Evolutionary conservation across 1,140 invertebrate species (phyloP).

Genomic region (Drosophila auraria): DNA sequence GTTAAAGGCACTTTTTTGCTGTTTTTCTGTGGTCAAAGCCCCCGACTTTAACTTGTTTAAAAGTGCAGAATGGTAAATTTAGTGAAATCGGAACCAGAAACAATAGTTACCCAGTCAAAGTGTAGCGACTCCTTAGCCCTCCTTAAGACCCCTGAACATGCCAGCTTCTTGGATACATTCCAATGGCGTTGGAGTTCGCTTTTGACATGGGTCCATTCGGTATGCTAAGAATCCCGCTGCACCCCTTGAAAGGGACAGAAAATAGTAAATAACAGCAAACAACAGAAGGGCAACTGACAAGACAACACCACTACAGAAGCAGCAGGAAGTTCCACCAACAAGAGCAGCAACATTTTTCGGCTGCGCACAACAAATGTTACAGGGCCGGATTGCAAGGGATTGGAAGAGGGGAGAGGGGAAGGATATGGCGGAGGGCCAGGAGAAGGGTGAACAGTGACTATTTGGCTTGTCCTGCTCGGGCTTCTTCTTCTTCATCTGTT

Average conservation of each 20-base stretch:
- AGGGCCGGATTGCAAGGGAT: constrained; percentile 45
- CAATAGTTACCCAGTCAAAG: constrained; percentile 2
- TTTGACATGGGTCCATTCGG: constrained; percentile 49
- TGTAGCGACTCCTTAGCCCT: not conserved
- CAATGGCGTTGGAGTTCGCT: constrained; percentile 9
- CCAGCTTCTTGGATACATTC: constrained; percentile 21
- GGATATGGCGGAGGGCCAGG: not conserved
- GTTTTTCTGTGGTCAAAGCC: constrained; percentile 5
- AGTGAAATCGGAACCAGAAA: constrained; percentile 24
- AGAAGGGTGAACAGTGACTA: constrained; percentile 54
- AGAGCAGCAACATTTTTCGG: constrained; percentile 75
- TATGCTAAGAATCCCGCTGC: constrained; percentile 24
- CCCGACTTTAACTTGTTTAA: constrained; percentile 46
- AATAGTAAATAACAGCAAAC: constrained; percentile 77
- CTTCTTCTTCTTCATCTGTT: constrained; percentile 67
- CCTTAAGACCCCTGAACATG: not conserved
- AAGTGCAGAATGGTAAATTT: constrained; percentile 36
- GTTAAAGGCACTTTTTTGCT: constrained; percentile 34
- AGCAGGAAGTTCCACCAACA: constrained; percentile 33
- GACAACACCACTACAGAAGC: constrained; percentile 13
- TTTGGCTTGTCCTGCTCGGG: constrained; percentile 55
- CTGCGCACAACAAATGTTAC: constrained; percentile 76
- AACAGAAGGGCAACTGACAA: constrained; percentile 59
- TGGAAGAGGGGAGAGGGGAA: not conserved
- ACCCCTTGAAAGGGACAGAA: constrained; percentile 55